Evolutionary conservation across 2,888 invertebrate species (phyloP).

Genomic region (Julus scandinavius): DNA sequence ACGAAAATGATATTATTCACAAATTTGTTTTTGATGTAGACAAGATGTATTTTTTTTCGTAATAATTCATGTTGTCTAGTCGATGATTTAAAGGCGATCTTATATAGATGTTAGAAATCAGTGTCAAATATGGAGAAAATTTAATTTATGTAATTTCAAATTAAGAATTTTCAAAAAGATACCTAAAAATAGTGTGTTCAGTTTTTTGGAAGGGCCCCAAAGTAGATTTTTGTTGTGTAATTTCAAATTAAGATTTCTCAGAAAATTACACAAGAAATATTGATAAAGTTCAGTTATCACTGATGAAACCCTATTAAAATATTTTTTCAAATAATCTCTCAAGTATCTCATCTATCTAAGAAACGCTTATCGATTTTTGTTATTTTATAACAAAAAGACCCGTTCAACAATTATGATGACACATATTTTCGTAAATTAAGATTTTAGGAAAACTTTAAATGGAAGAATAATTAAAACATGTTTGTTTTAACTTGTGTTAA

Average conservation of each 20-base stretch:
- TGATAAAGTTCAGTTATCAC: too few relatives aligned
- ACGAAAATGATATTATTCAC: neutral
- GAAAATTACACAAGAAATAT: too few relatives aligned
- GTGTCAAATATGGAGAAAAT: neutral
- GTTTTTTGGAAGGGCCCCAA: too few relatives aligned
- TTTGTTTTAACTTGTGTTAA: too few relatives aligned
- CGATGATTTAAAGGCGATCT: neutral
- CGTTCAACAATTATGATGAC: neutral
- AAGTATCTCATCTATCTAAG: neutral
- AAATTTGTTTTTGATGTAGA: neutral
- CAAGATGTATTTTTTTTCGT: neutral
- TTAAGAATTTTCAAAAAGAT: too few relatives aligned
- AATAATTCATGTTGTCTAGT: constrained; percentile 13
- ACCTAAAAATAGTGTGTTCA: too few relatives aligned
- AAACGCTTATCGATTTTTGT: neutral
- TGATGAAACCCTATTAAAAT: too few relatives aligned
- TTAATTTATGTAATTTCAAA: neutral
- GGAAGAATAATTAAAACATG: too few relatives aligned
- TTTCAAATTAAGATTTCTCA: too few relatives aligned
- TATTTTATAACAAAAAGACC: neutral
- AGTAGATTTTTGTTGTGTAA: neutral
- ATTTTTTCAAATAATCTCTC: too few relatives aligned
- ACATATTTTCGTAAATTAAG: too few relatives aligned
- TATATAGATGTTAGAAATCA: neutral
- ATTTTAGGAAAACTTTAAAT: too few relatives aligned